Base-by-base conservation (phyloP, 2,888 invertebrate genomes). In the Plebejus argus region DNA sequence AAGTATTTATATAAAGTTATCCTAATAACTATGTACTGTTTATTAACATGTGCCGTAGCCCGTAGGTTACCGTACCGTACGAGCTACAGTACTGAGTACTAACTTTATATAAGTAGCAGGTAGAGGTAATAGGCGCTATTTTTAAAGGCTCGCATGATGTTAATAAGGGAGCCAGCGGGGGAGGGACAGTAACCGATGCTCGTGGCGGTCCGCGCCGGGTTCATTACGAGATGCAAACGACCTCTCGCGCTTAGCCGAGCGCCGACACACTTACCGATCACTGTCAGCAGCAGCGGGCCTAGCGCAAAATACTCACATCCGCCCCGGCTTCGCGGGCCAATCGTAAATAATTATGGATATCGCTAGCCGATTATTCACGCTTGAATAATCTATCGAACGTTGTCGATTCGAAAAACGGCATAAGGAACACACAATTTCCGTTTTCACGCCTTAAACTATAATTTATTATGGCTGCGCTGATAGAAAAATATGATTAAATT, bases 281-380 rank as follows among this genome's bases (percentile, higher is more conserved):
- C 89, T 90, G 90, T 89, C 89, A 85, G 83, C 86, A 88, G 89
- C 89, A 85, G 83, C 86, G 88, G 89, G 79, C 81, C 87, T 88
- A 90, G 90, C 90, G 88, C 91, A 91, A 93, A 92, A 90, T 86
- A 88, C 93, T 91, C 85, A 86, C 90, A 92, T 93, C 93, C 93
- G 93, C 89, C 87, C 88, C 87, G 87, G 89, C 87, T 89, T 86
- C 86, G 84, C 87, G 83, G 82, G 79, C 87, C 87, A 90, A 91
- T 91, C 91, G 91, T 91, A 89, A 92, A 93, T 93, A 91, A 93
- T 92, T 91, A 91, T 89, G 83, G 87, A 89, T 90, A 91, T 90
- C 87, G 90, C 89, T 90, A 90, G 88, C 88, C 85, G 85, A 85
- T 87, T 81, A 82, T 81, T 78, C 79, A 81, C 77, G 79, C 81